Percentiles rank a stretch among this genome's conserved stretches.
These are phyloP conservation scores for Catharus ustulatus DNA, from an alignment of 2,797 vertebrate genomes.

Conservation along the genomic window DNA sequence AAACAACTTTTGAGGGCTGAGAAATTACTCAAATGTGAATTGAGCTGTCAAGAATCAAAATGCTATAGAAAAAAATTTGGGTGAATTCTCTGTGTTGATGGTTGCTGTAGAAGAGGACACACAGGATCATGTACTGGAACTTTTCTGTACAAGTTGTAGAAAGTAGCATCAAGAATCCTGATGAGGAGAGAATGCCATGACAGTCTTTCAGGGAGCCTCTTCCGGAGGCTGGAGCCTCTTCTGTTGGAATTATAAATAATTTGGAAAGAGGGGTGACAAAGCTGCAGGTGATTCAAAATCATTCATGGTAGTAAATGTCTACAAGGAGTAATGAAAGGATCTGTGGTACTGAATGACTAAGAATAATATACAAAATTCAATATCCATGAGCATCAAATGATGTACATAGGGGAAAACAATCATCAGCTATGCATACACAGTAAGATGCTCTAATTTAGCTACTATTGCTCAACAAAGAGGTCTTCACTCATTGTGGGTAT, in stretches of 20 bases:
- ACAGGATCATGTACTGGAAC: neutral
- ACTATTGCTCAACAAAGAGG: neutral
- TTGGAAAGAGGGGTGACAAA: neutral
- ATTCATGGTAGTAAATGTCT: neutral
- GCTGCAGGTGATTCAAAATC: neutral
- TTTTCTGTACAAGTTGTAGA: neutral
- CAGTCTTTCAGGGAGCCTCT: neutral
- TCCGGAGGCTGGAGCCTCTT: neutral
- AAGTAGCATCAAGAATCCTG: neutral
- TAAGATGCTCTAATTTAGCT: neutral
- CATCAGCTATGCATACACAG: neutral
- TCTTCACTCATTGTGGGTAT: neutral
- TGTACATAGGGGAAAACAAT: neutral
- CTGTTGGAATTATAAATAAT: neutral
- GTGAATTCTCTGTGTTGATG: neutral
- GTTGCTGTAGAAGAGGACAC: neutral
- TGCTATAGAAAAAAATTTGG: neutral
- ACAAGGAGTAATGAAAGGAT: neutral
- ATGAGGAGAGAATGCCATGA: neutral
- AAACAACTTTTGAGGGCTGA: neutral
- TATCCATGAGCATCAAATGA: neutral
- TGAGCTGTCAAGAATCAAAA: neutral
- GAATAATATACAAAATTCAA: neutral
- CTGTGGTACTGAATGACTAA: neutral
- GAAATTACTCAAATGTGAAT: neutral